Percentiles rank a stretch among this genome's conserved stretches.
Evolutionary conservation across 2,797 vertebrate genomes (phyloP).

Genomic region (Diglossa cyanea): DNA sequence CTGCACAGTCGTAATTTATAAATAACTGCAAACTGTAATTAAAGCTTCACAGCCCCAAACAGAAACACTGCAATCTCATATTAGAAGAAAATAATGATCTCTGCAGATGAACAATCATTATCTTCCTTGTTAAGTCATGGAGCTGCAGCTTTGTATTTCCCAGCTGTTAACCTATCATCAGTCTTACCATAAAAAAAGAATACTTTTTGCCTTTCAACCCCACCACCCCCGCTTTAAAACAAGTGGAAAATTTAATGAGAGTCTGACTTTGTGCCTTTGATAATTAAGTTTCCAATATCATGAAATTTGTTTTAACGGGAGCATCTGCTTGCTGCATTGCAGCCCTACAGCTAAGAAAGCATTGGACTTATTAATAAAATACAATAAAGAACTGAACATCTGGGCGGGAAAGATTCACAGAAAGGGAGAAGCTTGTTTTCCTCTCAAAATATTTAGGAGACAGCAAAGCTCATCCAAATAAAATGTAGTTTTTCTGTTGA

Average conservation of each 20-base stretch:
- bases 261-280: conserved; percentile 14
- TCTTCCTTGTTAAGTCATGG: background rate
- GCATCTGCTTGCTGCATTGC: conserved; percentile 9
- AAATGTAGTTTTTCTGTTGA: background rate
- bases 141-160: conserved; percentile 1
- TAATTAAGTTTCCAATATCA: background rate
- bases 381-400: conserved; percentile 12
- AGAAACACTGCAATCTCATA: background rate
- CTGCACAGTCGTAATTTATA: background rate
- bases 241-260: background rate
- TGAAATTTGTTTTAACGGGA: background rate
- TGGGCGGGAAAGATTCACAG: background rate
- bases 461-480: background rate
- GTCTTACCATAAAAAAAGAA: background rate
- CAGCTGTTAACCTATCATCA: background rate
- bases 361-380: conserved; percentile 6
- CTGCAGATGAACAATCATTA: background rate
- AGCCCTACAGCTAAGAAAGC: conserved; percentile 8
- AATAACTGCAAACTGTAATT: background rate
- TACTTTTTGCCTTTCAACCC: background rate
- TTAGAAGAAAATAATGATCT: conserved; percentile 20
- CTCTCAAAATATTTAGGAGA: background rate
- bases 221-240: background rate
- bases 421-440: background rate
- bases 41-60: conserved; percentile 12